A percentile compares a stretch with the other conserved stretches of the same genome.
Evolutionary conservation across 2,888 invertebrate genomes (phyloP).

Genomic region (Pollenia amentaria): DNA sequence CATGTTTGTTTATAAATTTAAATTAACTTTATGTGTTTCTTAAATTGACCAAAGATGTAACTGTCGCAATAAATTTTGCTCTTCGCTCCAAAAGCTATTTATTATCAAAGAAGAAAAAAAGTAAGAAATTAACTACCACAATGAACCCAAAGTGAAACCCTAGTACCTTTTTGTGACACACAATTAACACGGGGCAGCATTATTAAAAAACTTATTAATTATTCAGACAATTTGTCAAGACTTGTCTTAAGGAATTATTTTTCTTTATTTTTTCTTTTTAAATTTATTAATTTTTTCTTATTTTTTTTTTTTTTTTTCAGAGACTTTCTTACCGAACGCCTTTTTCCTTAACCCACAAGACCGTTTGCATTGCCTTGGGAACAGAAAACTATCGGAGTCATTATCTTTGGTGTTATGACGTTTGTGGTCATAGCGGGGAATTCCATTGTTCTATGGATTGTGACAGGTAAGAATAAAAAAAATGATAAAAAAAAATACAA

Average conservation of each 20-base stretch:
- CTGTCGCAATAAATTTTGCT: too few species aligned
- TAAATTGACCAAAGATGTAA: too few species aligned
- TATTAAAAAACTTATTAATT: background rate
- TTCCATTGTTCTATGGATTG: slow-evolving; percentile 96
- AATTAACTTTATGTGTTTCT: too few species aligned
- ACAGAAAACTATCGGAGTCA: slow-evolving; percentile 90
- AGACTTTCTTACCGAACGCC: slow-evolving; percentile 87
- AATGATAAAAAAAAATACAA: background rate
- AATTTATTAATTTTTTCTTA: slow-evolving; percentile 23
- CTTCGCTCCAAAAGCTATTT: too few species aligned
- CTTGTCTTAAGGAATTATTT: background rate
- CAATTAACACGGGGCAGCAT: too few species aligned
- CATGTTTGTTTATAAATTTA: too few species aligned
- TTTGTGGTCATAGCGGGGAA: slow-evolving; percentile 94
- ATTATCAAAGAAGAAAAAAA: too few species aligned
- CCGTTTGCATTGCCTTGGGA: slow-evolving; percentile 88
- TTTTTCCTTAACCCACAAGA: slow-evolving; percentile 86
- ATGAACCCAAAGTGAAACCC: too few species aligned
- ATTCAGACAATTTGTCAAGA: slow-evolving; percentile 5
- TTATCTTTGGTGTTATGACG: slow-evolving; percentile 91
- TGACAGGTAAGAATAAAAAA: slow-evolving; percentile 87
- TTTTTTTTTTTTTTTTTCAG: slow-evolving; percentile 82
- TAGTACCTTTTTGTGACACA: too few species aligned
- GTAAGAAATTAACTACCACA: too few species aligned
- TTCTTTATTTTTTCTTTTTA: background rate